These are phyloP conservation scores for Leiothrix lutea DNA, from an alignment of 2,113 vertebrate species.

Conservation along the genomic window DNA sequence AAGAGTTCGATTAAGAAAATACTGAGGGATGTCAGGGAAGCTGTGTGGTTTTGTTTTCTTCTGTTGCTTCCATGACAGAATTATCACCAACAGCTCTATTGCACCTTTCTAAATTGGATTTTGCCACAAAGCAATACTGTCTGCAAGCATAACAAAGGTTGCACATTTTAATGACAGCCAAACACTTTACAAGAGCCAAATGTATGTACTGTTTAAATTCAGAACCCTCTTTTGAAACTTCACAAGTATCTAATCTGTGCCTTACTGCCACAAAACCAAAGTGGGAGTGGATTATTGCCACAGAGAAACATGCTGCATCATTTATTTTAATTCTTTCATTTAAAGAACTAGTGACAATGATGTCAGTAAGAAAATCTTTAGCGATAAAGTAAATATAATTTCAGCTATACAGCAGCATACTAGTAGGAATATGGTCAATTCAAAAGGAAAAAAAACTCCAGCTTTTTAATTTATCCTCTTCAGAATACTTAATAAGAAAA, in stretches of 20 bases:
- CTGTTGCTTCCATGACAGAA: neutral
- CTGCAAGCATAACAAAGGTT: neutral
- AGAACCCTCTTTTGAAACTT: neutral
- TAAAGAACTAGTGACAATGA: constrained; percentile 56
- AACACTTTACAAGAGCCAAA: neutral
- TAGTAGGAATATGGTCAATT: neutral
- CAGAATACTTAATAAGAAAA: neutral
- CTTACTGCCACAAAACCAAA: neutral
- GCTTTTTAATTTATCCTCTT: neutral
- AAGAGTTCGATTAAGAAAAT: neutral
- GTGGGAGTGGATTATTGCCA: constrained; percentile 27
- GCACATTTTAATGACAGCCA: neutral
- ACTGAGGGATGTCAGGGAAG: neutral
- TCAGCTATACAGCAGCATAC: neutral
- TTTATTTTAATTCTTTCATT: constrained; percentile 68
- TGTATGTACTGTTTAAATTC: neutral
- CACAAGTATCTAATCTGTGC: neutral
- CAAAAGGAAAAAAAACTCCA: neutral
- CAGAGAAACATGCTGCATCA: constrained; percentile 45
- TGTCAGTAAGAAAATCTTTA: constrained; percentile 38
- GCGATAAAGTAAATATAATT: constrained; percentile 22
- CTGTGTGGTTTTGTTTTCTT: neutral
- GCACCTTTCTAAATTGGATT: neutral
- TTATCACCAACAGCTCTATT: neutral
- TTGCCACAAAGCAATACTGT: neutral